Conservation (phyloP, 2,797 vertebrate species). For the Thunnus albacares region DNA sequence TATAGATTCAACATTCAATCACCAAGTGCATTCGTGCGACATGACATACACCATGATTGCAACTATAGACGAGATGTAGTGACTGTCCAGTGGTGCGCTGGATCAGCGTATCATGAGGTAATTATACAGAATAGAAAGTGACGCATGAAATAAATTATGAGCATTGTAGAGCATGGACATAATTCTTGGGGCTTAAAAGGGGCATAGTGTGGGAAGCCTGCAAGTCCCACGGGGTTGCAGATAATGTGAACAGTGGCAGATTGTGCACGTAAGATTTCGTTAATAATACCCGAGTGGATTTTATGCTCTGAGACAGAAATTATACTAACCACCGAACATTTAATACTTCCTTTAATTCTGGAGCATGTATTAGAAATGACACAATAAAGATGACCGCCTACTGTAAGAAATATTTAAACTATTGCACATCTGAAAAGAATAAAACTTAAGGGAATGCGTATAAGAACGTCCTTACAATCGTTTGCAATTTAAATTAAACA, state of each 20-base stretch:
- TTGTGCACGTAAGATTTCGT: constrained; percentile 33
- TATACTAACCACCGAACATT: constrained; percentile 5
- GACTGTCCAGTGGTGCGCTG: neutral
- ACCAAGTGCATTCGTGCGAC: constrained; percentile 25
- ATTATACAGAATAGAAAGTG: constrained; percentile 35
- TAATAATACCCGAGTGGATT: constrained; percentile 33
- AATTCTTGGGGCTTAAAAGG: constrained; percentile 25
- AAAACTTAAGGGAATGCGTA: neutral
- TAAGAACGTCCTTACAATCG: neutral
- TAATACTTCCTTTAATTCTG: constrained; percentile 41
- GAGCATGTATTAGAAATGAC: constrained; percentile 17
- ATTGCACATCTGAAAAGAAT: neutral
- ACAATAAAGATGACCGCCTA: constrained; percentile 27
- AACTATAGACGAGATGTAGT: constrained; percentile 18
- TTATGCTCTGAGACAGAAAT: neutral
- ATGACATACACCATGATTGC: constrained; percentile 21
- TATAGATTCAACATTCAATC: constrained; percentile 38
- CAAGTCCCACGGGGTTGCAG: constrained; percentile 36
- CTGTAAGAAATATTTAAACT: neutral
- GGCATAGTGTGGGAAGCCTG: constrained; percentile 37
- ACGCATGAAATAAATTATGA: constrained; percentile 31
- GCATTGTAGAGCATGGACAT: constrained; percentile 10
- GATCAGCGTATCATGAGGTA: constrained; percentile 16
- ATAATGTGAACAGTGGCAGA: constrained; percentile 50
- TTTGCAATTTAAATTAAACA: neutral